Base-by-base conservation (phyloP, 1,140 invertebrate genomes). In the Drosophila setifemur region DNA sequence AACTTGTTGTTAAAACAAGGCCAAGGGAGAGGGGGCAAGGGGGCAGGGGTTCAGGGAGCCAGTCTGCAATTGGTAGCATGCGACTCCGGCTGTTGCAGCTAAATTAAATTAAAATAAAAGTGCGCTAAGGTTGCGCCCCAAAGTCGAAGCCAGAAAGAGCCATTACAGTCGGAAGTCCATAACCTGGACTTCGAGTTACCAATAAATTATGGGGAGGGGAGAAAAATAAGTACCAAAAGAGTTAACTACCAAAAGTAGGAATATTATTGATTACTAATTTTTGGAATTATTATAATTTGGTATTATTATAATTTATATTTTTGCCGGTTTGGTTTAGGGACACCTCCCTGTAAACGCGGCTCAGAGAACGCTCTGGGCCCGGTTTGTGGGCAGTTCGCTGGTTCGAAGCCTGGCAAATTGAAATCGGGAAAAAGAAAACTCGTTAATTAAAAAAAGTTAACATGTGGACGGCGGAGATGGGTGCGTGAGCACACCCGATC, bases 401-500 rank as follows among this genome's bases (percentile, higher is more conserved):
- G 19, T 14, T 19, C 39, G 12, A 26, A 37, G 60, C 61, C 60
- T 75, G 74, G 83, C 83, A 88, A 88, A 88, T 89, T 88, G 86
- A 89, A 89, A 89, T 86, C 86, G 86, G n/a, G n/a, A 89, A 89
- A 83, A 89, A 86, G 86, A 89, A 88, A 88, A 89, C 86, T 89
- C 86, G 86, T 89, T 89, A 89, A 89, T 89, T 89, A 89, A 89
- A 88, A 89, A 88, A 88, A 88, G 85, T 88, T 88, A 88, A 88
- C 85, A 88, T 85, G 58, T 39, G 48, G 37, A 8, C 12, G 40
- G 26, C 54, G 37, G 47, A 11, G 61, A 64, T 66, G 61, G 16
- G 14, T 7, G 19, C 61, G 61, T 64, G 61, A 49, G 33, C 9
- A 12, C 11, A 5, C 21, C 9, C 1, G 33, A 23, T 29, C 23